Evolutionary conservation across 1,140 invertebrate genomes (phyloP), one percentile per base, ranked within the genome.

Genomic region (Nylanderia fulva): DNA sequence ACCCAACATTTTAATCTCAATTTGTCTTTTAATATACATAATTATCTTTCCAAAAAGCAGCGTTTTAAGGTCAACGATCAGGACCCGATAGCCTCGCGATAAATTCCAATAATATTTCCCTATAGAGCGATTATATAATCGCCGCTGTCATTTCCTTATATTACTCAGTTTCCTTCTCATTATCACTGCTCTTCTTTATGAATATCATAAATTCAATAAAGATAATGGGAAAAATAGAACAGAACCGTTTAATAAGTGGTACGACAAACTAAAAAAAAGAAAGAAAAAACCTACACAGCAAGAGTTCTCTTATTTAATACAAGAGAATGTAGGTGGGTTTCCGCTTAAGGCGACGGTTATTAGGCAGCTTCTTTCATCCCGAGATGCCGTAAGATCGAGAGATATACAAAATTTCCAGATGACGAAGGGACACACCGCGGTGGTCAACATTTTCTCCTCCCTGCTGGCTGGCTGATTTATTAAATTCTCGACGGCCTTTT

Each of bases 321-420:
- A 11, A 56, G 5, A 33, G 36, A 85, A 79, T 61, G 61, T 64
- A 54, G 85, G 54, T 74, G 48, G 48, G 21, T 71, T 36, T 56
- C 45, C 48, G 24, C 36, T 82, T 64, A 75, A 82, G 58, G 45
- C 54, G 64, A 63, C 29, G 79, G 66, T 86, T 89, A 89, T 89
- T 89, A 86, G 87, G 54, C 71, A 66, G 77, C 83, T 89, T 80
- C 36, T 84, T 90, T 87, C 64, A 15, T 33, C 29, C 8, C 42
- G 86, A 84, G 72, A 88, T 80, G 86, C 82, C 79, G 54, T 79
- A 84, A 90, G 87, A 54, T 42, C 77, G 54, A 5, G 54, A 90
- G 85, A 86, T 90, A 86, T 90, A 90, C 42, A 79, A 84, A 80
- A 82, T 69, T 48, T 54, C 27, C 45, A 71, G 42, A 85, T 75